A percentile compares a stretch with the other conserved stretches of the same genome.
Evolutionary conservation across 1,140 invertebrate genomes (phyloP).

Genomic region (Dinothrombium tinctorium): DNA sequence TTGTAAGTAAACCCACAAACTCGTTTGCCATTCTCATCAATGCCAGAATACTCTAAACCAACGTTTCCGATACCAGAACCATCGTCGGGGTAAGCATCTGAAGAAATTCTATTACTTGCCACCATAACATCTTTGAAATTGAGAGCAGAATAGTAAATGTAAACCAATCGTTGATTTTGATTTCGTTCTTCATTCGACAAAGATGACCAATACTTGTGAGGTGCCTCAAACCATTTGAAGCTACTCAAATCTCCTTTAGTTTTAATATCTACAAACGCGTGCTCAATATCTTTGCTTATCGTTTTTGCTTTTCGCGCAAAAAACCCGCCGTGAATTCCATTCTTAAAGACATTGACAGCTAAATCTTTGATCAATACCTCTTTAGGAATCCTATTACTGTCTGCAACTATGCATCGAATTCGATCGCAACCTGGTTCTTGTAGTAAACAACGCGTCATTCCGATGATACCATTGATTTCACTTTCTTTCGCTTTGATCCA

Average conservation of each 20-base stretch:
- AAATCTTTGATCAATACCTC: constrained; percentile 39
- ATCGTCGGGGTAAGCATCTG: constrained; percentile 57
- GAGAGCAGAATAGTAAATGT: constrained; percentile 56
- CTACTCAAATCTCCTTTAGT: constrained; percentile 64
- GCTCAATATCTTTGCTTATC: background rate
- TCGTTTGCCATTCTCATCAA: constrained; percentile 35
- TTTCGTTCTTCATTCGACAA: too few relatives aligned
- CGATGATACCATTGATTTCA: constrained; percentile 42
- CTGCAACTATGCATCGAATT: constrained; percentile 28
- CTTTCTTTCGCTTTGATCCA: constrained; percentile 36
- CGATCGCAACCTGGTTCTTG: constrained; percentile 51
- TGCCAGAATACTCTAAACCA: constrained; percentile 70
- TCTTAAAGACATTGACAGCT: constrained; percentile 51
- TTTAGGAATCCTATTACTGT: too few relatives aligned
- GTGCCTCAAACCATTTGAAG: constrained; percentile 55
- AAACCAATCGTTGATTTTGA: constrained; percentile 22
- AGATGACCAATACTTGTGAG: background rate
- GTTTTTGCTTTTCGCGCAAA: constrained; percentile 23
- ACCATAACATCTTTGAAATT: constrained; percentile 97
- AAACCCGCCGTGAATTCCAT: constrained; percentile 40
- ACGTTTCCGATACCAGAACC: constrained; percentile 14
- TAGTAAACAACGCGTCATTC: constrained; percentile 64
- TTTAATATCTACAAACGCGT: constrained; percentile 55
- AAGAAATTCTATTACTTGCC: constrained; percentile 77
- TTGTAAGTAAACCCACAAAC: constrained; percentile 86